A percentile compares a stretch with the other conserved stretches of the same genome.
Conservation (phyloP, 1,140 invertebrate genomes). For the Pseudomyrmex sp. region DNA sequence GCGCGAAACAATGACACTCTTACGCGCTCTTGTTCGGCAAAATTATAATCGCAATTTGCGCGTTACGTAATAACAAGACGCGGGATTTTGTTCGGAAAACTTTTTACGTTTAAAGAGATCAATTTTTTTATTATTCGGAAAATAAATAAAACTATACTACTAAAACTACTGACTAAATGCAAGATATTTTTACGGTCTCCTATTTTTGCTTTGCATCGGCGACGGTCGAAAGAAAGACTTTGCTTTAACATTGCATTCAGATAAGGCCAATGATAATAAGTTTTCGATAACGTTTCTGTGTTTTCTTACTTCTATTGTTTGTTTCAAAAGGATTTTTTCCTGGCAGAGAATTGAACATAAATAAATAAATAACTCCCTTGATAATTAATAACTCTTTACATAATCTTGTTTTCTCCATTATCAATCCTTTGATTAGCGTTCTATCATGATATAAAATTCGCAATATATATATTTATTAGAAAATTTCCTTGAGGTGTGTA, state of each 20-base stretch:
- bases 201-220: background rate
- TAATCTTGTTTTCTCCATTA: no score
- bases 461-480: no score
- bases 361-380: no score
- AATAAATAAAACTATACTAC: background rate
- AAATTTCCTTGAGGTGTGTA: no score
- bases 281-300: conserved; percentile 16
- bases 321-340: no score
- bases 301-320: background rate
- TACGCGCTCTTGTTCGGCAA: background rate
- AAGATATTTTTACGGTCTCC: background rate
- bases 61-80: background rate
- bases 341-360: no score
- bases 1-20: background rate
- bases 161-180: background rate
- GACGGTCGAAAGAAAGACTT: background rate
- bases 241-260: background rate
- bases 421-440: no score
- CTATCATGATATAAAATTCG: no score
- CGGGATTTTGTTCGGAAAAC: no score
- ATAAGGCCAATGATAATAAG: conserved; percentile 58
- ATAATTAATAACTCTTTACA: no score
- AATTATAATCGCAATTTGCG: conserved; percentile 9
- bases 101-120: background rate
- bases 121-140: background rate